Evolutionary conservation across 1,140 invertebrate genomes (phyloP).

Genomic region (Drosophila kohkoa): DNA sequence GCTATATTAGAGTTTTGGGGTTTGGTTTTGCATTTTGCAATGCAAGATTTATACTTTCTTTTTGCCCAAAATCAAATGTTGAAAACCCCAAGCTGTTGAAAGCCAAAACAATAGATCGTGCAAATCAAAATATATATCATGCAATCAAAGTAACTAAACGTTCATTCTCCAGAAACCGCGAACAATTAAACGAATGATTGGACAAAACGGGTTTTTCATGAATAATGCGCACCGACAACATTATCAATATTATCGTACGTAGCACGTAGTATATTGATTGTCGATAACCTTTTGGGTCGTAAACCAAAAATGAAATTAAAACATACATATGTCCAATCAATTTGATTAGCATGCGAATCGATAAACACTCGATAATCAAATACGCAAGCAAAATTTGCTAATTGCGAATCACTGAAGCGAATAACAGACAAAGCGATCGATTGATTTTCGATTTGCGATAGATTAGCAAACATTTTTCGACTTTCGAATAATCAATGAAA

Average conservation of each 20-base stretch:
- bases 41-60: slow-evolving; percentile 38
- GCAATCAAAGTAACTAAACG: background rate
- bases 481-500: too few relatives aligned
- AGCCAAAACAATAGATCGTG: slow-evolving; percentile 28
- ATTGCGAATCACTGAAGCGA: too few relatives aligned
- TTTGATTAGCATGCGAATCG: slow-evolving; percentile 9
- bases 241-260: background rate
- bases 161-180: too few relatives aligned
- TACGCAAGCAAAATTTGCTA: background rate
- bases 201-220: background rate
- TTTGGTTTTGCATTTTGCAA: background rate
- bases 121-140: background rate
- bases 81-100: slow-evolving; percentile 15
- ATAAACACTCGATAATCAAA: slow-evolving; percentile 4
- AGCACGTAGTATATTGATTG: background rate
- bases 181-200: too few relatives aligned
- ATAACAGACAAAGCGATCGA: too few relatives aligned
- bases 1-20: too few relatives aligned
- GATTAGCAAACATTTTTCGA: too few relatives aligned
- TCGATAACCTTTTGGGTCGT: background rate
- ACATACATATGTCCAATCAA: slow-evolving; percentile 1
- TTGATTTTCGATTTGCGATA: too few relatives aligned
- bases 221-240: background rate
- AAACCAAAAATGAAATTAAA: slow-evolving; percentile 2
- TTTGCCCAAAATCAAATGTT: slow-evolving; percentile 29